Percentiles rank a stretch among this genome's conserved stretches.
Conservation (phyloP, 2,888 invertebrate species). For the Dendrolimus houi region DNA sequence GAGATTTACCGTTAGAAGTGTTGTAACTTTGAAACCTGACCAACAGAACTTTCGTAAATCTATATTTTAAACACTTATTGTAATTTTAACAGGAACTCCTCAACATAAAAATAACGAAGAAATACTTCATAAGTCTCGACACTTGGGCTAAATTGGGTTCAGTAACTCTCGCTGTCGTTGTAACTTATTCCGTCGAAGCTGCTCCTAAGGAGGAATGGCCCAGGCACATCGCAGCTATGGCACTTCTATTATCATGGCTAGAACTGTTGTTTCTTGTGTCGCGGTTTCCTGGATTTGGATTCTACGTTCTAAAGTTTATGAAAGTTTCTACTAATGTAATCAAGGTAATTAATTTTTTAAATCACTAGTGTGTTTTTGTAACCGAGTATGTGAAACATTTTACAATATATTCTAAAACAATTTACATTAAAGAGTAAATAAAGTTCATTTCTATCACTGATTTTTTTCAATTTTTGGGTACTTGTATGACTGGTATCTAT, state of each 20-base stretch:
- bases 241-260: conserved; percentile 48
- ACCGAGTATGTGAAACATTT: background rate
- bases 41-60: no score
- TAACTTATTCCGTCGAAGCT: conserved; percentile 2
- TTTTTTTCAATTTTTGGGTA: no score
- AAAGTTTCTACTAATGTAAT: conserved; percentile 48
- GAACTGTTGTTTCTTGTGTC: conserved; percentile 53
- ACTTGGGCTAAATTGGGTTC: conserved; percentile 46
- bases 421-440: background rate
- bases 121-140: conserved; percentile 44
- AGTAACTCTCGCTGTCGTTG: conserved; percentile 6
- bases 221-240: conserved; percentile 13
- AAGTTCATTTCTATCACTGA: no score
- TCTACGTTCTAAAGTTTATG: conserved; percentile 56
- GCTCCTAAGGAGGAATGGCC: background rate
- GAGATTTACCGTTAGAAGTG: no score
- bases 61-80: no score
- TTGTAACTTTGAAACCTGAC: no score
- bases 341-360: conserved; percentile 25
- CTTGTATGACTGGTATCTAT: no score
- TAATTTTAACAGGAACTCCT: conserved; percentile 16
- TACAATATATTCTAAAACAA: no score
- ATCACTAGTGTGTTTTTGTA: background rate
- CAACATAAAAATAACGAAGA: conserved; percentile 33
- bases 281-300: conserved; percentile 48